A percentile compares a stretch with the other conserved stretches of the same genome.
Evolutionary conservation across 92 coral and sea anemone genomes (phyloP).

Genomic region (Porites divaricata): DNA sequence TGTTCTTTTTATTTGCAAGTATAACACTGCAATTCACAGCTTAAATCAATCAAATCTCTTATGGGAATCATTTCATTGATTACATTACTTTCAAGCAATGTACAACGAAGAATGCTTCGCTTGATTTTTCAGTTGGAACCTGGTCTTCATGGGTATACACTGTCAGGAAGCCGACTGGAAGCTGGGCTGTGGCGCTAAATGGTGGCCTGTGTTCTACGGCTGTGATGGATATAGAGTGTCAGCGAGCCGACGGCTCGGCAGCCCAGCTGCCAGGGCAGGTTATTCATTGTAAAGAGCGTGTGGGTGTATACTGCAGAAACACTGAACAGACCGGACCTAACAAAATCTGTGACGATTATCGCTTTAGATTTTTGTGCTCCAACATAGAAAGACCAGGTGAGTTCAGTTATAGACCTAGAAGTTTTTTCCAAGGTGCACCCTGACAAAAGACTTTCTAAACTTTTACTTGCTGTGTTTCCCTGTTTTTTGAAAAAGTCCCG

Average conservation of each 20-base stretch:
- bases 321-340: conserved; percentile 70
- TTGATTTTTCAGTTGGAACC: conserved; percentile 16
- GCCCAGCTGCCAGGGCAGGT: conserved; percentile 65
- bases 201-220: conserved; percentile 69
- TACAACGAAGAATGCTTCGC: too few relatives aligned
- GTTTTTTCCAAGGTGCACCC: not conserved
- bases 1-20: too few relatives aligned
- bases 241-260: conserved; percentile 73
- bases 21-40: too few relatives aligned
- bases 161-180: conserved; percentile 82
- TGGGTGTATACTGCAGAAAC: conserved; percentile 93
- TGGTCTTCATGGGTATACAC: conserved; percentile 92
- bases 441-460: not conserved
- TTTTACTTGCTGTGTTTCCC: too few relatives aligned
- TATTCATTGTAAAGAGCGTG: conserved; percentile 80
- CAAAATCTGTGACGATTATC: conserved; percentile 80
- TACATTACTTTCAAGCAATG: too few relatives aligned
- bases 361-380: conserved; percentile 90
- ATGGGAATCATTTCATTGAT: too few relatives aligned
- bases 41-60: too few relatives aligned
- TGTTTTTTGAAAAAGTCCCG: too few relatives aligned
- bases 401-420: not conserved
- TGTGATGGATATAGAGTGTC: conserved; percentile 82
- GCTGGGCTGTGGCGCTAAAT: conserved; percentile 86
- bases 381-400: conserved; percentile 68